These are phyloP conservation scores for Oryzaephilus surinamensis DNA, from an alignment of 1,140 invertebrate species.

Conservation along the genomic window DNA sequence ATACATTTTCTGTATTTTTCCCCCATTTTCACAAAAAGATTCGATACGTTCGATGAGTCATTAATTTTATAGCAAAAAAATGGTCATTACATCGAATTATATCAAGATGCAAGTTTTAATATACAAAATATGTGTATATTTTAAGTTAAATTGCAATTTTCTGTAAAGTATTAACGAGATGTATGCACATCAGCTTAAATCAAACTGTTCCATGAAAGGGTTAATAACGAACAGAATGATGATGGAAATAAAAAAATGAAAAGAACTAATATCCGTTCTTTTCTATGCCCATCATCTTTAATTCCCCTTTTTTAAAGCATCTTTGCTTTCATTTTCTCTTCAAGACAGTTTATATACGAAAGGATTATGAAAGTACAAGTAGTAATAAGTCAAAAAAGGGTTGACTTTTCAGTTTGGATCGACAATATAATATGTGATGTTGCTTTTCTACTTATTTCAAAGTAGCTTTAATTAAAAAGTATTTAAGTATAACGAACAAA, in stretches of 20 bases:
- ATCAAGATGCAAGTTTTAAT: no score
- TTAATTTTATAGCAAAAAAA: no score
- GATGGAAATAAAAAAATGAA: no score
- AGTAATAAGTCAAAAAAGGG: conserved; percentile 21
- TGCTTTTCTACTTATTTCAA: no score
- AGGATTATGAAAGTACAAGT: conserved; percentile 21
- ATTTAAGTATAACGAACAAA: conserved; percentile 22
- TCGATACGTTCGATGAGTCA: no score
- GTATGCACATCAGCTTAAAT: conserved; percentile 3
- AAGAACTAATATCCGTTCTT: conserved; percentile 17
- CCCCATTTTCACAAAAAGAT: no score
- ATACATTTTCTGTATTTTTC: no score
- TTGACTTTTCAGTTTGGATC: conserved; percentile 19
- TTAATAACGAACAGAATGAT: conserved; percentile 16
- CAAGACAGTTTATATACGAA: conserved; percentile 17
- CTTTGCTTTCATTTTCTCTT: conserved; percentile 20
- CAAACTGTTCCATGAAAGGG: conserved; percentile 8
- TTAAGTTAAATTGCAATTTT: no score
- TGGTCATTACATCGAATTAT: no score
- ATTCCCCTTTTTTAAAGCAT: conserved; percentile 20
- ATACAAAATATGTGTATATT: no score
- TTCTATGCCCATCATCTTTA: conserved; percentile 17
- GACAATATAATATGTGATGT: no score
- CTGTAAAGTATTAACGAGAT: no score
- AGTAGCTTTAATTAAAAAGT: conserved; percentile 22